Percentiles rank a stretch among this genome's conserved stretches.
These are phyloP conservation scores for Gymnocephalus cernua DNA, from an alignment of 2,113 vertebrate species.

Conservation along the genomic window DNA sequence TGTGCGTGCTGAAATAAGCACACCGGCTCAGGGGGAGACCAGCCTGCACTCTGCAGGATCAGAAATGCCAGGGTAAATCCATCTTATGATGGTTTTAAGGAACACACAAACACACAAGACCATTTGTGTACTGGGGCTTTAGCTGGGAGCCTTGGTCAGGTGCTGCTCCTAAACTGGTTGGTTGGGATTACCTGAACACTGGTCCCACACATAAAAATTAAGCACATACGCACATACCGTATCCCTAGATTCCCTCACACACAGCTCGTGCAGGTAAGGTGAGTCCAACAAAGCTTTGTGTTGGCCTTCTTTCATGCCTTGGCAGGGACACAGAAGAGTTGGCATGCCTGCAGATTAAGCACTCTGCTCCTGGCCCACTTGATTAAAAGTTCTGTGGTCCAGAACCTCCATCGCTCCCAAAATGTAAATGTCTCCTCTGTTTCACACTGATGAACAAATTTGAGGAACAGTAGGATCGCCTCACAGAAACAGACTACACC, in stretches of 20 bases:
- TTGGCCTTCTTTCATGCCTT: constrained; percentile 47
- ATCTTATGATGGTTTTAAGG: constrained; percentile 50
- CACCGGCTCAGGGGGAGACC: constrained; percentile 35
- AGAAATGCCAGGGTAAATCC: constrained; percentile 65
- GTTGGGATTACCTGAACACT: constrained; percentile 52
- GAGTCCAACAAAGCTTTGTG: constrained; percentile 36
- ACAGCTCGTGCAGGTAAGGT: constrained; percentile 31
- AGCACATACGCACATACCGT: background rate
- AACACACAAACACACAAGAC: constrained; percentile 38
- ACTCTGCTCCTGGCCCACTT: constrained; percentile 52
- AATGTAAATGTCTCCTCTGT: constrained; percentile 53
- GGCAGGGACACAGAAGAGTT: constrained; percentile 52
- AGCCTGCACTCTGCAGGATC: constrained; percentile 57
- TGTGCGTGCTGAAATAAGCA: constrained; percentile 42
- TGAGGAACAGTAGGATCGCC: constrained; percentile 9
- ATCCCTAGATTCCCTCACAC: background rate
- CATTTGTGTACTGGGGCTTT: constrained; percentile 46
- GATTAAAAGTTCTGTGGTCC: constrained; percentile 68
- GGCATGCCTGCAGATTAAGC: constrained; percentile 63
- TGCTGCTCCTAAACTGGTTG: constrained; percentile 39
- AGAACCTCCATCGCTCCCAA: constrained; percentile 36
- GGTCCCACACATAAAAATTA: background rate
- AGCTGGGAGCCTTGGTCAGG: constrained; percentile 48
- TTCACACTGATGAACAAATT: constrained; percentile 28
- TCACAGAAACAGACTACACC: constrained; percentile 47